Base-by-base conservation (phyloP, 30 jellyfish, hydroid and myxozoan species). In the Turritopsis dohrnii region DNA sequence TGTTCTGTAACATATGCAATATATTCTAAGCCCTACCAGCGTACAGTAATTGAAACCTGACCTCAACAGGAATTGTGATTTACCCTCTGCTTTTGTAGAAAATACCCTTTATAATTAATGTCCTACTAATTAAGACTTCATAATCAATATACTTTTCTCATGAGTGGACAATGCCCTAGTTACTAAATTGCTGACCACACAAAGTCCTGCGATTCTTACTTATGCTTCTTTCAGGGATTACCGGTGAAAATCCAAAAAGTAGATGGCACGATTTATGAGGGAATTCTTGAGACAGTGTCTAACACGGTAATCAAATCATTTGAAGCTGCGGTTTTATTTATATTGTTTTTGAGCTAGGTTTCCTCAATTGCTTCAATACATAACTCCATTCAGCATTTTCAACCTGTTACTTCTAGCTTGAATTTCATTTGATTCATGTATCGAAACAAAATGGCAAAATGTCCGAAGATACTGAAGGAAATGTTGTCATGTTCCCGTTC, bases 201-300 rank as follows among this genome's bases (percentile, higher is more conserved):
- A 16, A 16, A 41, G 7, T 16, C 22, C 31, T 72, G 52, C 81
- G 1, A 53, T 72, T 26, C 23, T 16, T 16, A 26, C 22, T 0
- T 30, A 23, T 80, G 54, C 20, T 18, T 8, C 17, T 22, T 1
- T 30, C 52, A 82, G 89, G 89, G 89, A 9, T 54, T 82, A 26
- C 69, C 23, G 16, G 89, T 82, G 1, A 29, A 65, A 31, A 52
- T 82, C 1, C 86, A 82, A 52, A 82, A 82, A 82, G 72, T 72
- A 0, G 89, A 82, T 82, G 89, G 89, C 17, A 23, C 8, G 18
- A 31, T 82, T 41, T 82, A 82, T 82, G 89, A 65, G 54, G 89
- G 89, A 52, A 82, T 82, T 8, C 73, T 82, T 0, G 89, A 82
- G 72, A 65, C 85, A 20, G 89, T 82, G 16, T 82, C 89, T 65